A percentile compares a stretch with the other conserved stretches of the same genome.
Conservation (phyloP, 2,113 vertebrate species). For the Grallaria varia region DNA sequence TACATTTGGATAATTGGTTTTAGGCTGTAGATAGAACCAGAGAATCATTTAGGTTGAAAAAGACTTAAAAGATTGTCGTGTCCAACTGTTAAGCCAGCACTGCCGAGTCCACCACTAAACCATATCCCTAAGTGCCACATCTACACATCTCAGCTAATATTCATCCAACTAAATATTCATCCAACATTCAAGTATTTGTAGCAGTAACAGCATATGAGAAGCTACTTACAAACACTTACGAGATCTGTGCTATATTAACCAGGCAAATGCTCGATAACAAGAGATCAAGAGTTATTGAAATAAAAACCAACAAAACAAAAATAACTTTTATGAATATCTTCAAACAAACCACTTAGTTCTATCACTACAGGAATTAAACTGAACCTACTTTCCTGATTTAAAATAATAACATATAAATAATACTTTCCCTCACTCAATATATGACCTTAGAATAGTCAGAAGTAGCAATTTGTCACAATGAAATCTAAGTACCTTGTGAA, state of each 20-base stretch:
- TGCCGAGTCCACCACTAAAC: background rate
- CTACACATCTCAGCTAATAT: background rate
- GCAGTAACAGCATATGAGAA: background rate
- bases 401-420: background rate
- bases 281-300: background rate
- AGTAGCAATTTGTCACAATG: background rate
- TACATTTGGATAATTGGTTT: background rate
- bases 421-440: background rate
- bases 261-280: background rate
- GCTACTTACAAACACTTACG: background rate
- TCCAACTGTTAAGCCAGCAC: background rate
- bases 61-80: background rate
- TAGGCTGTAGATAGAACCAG: background rate
- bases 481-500: background rate
- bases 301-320: background rate
- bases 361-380: background rate
- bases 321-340: background rate
- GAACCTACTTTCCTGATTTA: background rate
- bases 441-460: background rate
- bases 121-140: background rate
- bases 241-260: background rate
- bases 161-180: background rate
- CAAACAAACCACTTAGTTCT: background rate
- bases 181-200: background rate
- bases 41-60: background rate